Percentiles rank a stretch among this genome's conserved stretches.
These are phyloP conservation scores for Coleophora deauratella DNA, from an alignment of 2,888 invertebrate species.

Conservation along the genomic window DNA sequence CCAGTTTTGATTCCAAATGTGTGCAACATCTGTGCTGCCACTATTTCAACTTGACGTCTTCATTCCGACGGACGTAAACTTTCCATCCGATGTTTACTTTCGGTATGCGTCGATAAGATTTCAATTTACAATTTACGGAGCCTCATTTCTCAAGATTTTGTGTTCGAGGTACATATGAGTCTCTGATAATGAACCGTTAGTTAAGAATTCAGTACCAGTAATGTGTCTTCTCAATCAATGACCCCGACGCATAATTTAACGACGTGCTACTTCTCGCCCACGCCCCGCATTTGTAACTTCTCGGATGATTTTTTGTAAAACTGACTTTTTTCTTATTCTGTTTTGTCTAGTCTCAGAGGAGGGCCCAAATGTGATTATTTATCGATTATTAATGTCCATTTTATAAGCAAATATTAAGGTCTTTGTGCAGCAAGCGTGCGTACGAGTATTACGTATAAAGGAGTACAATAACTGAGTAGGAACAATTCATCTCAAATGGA, in stretches of 20 bases:
- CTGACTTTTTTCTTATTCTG: constrained; percentile 28
- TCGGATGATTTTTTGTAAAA: constrained; percentile 9
- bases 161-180: too few relatives aligned
- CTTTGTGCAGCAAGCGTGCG: constrained; percentile 6
- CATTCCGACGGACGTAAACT: constrained; percentile 30
- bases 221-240: constrained; percentile 55
- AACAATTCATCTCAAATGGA: constrained; percentile 62
- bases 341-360: background rate
- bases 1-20: constrained; percentile 48
- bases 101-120: constrained; percentile 25
- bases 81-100: constrained; percentile 24
- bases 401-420: too few relatives aligned
- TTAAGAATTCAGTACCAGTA: constrained; percentile 21
- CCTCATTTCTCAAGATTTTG: background rate
- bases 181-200: constrained; percentile 31
- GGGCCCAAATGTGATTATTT: too few relatives aligned
- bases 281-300: constrained; percentile 39
- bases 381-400: too few relatives aligned
- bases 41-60: constrained; percentile 30
- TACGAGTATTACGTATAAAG: background rate
- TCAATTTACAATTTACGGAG: constrained; percentile 21
- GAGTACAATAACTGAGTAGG: constrained; percentile 27
- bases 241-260: constrained; percentile 57
- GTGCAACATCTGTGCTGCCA: constrained; percentile 45
- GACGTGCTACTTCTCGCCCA: constrained; percentile 56